Evolutionary conservation across 1,140 invertebrate species (phyloP), one percentile per base, ranked within the genome.

Genomic region (Rhyacophila brunnea): DNA sequence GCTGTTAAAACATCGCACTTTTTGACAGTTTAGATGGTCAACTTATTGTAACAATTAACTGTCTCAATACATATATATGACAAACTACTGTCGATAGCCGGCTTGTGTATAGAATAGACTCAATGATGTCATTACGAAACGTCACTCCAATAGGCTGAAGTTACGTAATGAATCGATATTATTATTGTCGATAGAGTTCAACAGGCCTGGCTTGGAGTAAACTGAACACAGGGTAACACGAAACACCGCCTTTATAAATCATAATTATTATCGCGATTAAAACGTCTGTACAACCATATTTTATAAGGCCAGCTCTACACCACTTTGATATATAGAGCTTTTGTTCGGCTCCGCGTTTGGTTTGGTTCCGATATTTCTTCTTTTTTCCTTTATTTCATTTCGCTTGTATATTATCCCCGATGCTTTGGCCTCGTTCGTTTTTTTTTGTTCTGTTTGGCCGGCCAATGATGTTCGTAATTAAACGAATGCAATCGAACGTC

Each of bases 211-310:
- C 9, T 3, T 28, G 9, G 23, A 5, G 23, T 3, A 28, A 28
- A 9, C 23, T 9, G 23, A 28, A 9, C 9, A 3, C 23, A 28
- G 23, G 3, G 23, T 28, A 28, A 28, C 23, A 28, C 23, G 23
- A 28, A 28, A 53, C 40, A 49, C 19, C 47, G 47, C 17, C 55
- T 57, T 52, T 58, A 65, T 65, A 65, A 65, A 65, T 65, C 63
- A 65, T 57, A 65, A 65, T 65, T 65, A 65, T 65, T 61, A 65
- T 65, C 63, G 58, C 63, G 63, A 65, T 65, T 65, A 65, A 65
- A 65, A 58, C 51, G 63, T 65, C 63, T 50, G 58, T 40, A 43
- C 45, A 42, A 53, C 58, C 48, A 65, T 65, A 65, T 65, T 61
- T 65, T 65, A 65, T 35, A 14, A 36, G 36, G 54, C 20, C 48